Evolutionary conservation across 37 sponge, comb jelly and placozoan genomes (phyloP).

Genomic region (Hexactinellida sp.): DNA sequence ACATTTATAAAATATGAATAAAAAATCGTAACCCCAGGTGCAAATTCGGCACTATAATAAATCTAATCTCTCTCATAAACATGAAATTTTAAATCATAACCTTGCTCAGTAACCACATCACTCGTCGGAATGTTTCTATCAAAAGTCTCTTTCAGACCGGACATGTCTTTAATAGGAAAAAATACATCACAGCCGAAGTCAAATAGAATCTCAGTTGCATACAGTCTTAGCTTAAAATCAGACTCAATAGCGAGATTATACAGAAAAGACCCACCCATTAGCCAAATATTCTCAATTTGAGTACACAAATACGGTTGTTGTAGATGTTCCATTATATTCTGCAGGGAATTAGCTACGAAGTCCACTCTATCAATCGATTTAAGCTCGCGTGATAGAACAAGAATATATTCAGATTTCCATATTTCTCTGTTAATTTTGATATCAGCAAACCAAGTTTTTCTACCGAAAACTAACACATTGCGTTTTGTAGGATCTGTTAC

Average conservation of each 20-base stretch:
- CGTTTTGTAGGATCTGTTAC: neutral
- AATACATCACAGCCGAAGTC: neutral
- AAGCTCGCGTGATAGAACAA: neutral
- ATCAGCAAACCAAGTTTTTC: neutral
- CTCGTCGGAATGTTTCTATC: neutral
- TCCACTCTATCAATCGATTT: neutral
- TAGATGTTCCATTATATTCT: neutral
- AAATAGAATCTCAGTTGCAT: neutral
- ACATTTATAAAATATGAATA: no score
- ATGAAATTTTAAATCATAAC: neutral
- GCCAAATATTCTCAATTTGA: neutral
- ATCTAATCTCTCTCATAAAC: neutral
- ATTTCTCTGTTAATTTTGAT: neutral
- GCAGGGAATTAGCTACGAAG: neutral
- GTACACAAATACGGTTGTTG: neutral
- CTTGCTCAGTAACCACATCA: neutral
- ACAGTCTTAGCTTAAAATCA: neutral
- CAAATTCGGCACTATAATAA: no score
- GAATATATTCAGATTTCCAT: conserved; percentile 9
- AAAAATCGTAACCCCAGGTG: no score
- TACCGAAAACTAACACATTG: neutral
- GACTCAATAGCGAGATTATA: neutral
- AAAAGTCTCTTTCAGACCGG: neutral
- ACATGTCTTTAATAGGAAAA: neutral
- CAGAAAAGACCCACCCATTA: neutral